Evolutionary conservation across 2,113 vertebrate species (phyloP).

Genomic region (Alethe castanea): DNA sequence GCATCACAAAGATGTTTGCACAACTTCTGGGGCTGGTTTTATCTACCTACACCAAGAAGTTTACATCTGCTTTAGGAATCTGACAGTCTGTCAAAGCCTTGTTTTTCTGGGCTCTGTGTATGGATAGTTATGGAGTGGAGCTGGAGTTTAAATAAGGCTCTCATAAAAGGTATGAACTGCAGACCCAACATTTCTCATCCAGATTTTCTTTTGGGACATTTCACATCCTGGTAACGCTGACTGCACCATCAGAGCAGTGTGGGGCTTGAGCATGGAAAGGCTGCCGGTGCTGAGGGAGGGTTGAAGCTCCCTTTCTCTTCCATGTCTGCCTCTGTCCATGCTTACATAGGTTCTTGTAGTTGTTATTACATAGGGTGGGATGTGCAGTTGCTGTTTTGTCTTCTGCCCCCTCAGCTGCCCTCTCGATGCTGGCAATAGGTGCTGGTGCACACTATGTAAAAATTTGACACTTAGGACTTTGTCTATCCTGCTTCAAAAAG

Average conservation of each 20-base stretch:
- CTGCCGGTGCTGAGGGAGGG: neutral
- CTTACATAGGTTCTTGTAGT: neutral
- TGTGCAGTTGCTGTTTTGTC: fast-evolving
- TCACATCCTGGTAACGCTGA: neutral
- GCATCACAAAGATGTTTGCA: neutral
- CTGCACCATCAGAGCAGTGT: fast-evolving
- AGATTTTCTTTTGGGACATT: neutral
- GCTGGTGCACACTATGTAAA: too few relatives aligned
- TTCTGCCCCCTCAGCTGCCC: neutral
- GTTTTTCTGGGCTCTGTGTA: neutral
- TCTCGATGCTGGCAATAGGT: neutral
- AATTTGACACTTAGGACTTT: neutral
- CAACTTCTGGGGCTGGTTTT: neutral
- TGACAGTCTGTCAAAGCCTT: neutral
- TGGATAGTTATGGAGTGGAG: neutral
- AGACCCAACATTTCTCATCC: neutral
- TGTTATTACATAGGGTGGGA: neutral
- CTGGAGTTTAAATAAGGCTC: neutral
- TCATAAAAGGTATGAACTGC: neutral
- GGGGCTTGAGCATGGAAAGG: too few relatives aligned
- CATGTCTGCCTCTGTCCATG: neutral
- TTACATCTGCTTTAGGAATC: neutral
- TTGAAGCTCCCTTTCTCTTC: neutral
- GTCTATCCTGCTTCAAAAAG: neutral
- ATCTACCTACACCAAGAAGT: neutral